Conservation (phyloP, 2,888 invertebrate genomes). For the Eilema sororculum region DNA sequence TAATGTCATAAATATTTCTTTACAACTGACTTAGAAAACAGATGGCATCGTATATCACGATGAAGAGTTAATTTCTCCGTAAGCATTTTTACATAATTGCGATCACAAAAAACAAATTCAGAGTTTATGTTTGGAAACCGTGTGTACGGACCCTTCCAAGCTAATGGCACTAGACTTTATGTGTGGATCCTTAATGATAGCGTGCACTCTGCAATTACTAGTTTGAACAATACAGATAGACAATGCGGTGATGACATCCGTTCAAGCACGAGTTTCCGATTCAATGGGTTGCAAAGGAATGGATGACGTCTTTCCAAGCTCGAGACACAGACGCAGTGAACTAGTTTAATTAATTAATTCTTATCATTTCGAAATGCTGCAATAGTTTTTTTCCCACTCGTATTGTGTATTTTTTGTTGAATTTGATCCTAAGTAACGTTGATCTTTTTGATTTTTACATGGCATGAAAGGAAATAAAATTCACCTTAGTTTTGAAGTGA, state of each 20-base stretch:
- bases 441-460: too few species aligned
- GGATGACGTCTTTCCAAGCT: neutral
- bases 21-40: neutral
- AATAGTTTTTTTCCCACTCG: neutral
- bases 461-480: too few species aligned
- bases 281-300: neutral
- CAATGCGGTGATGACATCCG: neutral
- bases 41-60: neutral
- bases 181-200: too few species aligned
- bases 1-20: neutral
- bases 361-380: neutral
- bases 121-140: too few species aligned
- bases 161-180: too few species aligned
- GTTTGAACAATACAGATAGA: neutral
- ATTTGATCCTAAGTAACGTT: too few species aligned
- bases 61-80: neutral
- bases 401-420: neutral
- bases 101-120: too few species aligned
- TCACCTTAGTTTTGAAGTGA: too few species aligned
- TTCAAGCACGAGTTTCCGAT: conserved; percentile 2
- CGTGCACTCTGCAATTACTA: neutral
- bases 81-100: neutral
- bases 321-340: neutral
- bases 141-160: too few species aligned
- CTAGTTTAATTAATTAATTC: neutral